Conservation (phyloP, 2,113 vertebrate species). For the Telmatochromis sp. region DNA sequence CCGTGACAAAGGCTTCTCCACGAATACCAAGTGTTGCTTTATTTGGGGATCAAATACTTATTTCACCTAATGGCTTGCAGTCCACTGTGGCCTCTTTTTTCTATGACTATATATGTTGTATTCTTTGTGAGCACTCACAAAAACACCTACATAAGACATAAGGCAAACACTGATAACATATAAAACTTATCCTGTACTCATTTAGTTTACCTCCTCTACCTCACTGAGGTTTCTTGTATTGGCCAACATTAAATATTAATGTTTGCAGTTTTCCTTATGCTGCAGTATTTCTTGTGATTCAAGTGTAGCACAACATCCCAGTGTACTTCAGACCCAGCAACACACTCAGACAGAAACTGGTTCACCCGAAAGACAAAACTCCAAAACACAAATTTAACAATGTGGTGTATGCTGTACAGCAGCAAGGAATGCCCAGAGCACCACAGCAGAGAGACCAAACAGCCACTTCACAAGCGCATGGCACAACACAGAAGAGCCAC, state of each 20-base stretch:
- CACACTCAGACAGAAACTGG: rapidly evolving
- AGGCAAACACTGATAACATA: neutral
- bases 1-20: neutral
- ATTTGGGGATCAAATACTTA: neutral
- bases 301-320: rapidly evolving
- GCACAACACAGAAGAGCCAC: neutral
- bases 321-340: neutral
- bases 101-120: neutral
- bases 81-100: neutral
- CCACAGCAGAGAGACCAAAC: rapidly evolving
- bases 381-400: rapidly evolving
- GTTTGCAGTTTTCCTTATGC: neutral
- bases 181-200: neutral
- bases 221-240: neutral
- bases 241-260: conserved; percentile 16
- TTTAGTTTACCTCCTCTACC: neutral
- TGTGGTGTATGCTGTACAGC: rapidly evolving
- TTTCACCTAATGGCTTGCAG: neutral
- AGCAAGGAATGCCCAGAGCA: rapidly evolving
- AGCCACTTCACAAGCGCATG: neutral
- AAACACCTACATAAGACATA: rapidly evolving
- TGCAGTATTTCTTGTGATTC: neutral
- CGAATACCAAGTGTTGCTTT: neutral
- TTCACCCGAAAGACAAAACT: neutral
- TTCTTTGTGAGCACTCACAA: neutral